A percentile compares a stretch with the other conserved stretches of the same genome.
phyloP scores from a whole-genome alignment of 2,113 vertebrate species.

The Agapornis roseicollis region DNA sequence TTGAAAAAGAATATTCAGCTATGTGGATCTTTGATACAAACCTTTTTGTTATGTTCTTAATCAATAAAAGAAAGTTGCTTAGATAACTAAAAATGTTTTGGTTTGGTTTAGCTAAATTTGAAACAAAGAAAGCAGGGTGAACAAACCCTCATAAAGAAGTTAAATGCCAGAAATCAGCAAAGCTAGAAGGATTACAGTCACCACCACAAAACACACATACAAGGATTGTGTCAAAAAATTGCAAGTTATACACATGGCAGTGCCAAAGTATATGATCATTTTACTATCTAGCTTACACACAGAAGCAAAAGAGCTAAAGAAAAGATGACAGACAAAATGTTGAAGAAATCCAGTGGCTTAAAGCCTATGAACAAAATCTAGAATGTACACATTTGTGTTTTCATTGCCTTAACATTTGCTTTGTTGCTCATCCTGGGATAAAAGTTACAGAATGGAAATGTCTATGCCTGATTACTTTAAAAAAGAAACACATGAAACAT shows the following conservation, averaged over 20 bases:
- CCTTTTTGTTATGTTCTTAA: background rate
- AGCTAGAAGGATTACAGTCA: background rate
- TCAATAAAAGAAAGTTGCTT: background rate
- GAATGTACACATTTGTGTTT: accelerated
- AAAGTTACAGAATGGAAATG: background rate
- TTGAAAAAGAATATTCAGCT: background rate
- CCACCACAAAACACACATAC: background rate
- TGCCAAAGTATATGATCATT: background rate
- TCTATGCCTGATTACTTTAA: background rate
- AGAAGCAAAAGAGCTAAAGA: background rate
- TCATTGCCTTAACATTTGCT: background rate
- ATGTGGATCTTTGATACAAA: background rate
- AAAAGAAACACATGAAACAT: accelerated
- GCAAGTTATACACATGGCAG: background rate
- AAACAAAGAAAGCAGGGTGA: background rate
- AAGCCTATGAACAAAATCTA: background rate
- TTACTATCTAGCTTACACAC: background rate
- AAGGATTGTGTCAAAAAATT: background rate
- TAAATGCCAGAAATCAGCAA: background rate
- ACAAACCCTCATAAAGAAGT: background rate
- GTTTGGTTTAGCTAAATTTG: background rate
- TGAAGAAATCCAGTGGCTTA: background rate
- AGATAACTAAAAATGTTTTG: background rate
- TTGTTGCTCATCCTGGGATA: background rate
- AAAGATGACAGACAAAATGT: background rate